phyloP scores from a whole-genome alignment of 1,140 invertebrate species.

The Alviniconcha marisindica region DNA sequence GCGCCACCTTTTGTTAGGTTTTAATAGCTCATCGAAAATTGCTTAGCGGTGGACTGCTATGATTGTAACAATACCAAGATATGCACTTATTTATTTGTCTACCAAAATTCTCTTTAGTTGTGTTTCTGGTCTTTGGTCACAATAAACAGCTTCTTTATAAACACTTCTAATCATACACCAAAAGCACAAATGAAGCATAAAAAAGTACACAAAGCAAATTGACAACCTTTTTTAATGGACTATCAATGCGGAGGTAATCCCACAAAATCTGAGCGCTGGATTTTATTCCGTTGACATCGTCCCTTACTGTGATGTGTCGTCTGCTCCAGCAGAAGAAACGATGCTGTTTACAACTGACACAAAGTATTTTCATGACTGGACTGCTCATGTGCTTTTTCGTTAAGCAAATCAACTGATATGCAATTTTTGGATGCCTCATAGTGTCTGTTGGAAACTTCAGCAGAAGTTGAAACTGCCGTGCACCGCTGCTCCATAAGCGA shows the following conservation, averaged over 20 bases:
- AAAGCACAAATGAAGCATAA: background rate
- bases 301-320: background rate
- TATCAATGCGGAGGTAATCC: conserved; percentile 47
- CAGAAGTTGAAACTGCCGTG: no score
- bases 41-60: no score
- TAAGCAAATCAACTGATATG: background rate
- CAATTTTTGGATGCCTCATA: background rate
- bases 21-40: no score
- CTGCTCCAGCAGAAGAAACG: background rate
- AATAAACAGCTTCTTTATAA: background rate
- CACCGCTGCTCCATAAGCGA: no score
- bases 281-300: background rate
- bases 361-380: background rate
- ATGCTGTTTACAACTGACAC: background rate
- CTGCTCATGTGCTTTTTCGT: background rate
- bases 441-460: background rate
- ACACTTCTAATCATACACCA: background rate
- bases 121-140: background rate
- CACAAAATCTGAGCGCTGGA: conserved; percentile 43
- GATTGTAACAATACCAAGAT: background rate
- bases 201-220: background rate
- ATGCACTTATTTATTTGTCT: background rate
- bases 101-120: background rate
- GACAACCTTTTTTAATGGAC: conserved; percentile 43
- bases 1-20: no score